Evolutionary conservation across 2,888 invertebrate species (phyloP), one percentile per base, ranked within the genome.

Genomic region (Cerceris rybyensis): DNA sequence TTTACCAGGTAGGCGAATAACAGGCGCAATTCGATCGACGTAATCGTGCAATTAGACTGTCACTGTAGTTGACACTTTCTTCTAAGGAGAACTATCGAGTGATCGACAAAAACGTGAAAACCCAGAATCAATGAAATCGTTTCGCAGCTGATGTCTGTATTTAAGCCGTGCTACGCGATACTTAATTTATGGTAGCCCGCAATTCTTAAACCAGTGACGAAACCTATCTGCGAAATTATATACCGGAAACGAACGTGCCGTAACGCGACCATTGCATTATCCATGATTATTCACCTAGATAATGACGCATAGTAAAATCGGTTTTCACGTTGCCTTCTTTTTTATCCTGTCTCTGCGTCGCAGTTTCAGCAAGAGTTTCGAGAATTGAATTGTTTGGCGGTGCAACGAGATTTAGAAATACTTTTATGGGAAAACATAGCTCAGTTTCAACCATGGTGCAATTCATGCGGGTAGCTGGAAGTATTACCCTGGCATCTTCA

Each of bases 1-100:
- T 28, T 28, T 28, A 28, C 28, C 28, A 28, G 4, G 28, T 2
- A 28, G 28, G 28, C 28, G 28, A 28, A 28, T 54, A 60, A 81
- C 75, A 43, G 69, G 69, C 70, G 67, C 57, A 42, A 70, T 63
- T 59, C 63, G 60, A 78, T 73, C 75, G 81, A 80, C 80, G 78
- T 82, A 86, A 86, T 84, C 80, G 77, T 46, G 73, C 68, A 80
- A 83, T 86, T 87, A 83, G 71, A 71, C 71, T 74, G 87, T 83
- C 85, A 72, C n/a, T 16, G 16, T 64, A 50, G n/a, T 66, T 58
- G 82, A 73, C 79, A 69, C 69, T 73, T 70, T 73, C 76, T 69
- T 72, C 82, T 64, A 46, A 17, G 17, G 68, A 52, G 50, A 67
- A 54, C 50, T 49, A 17, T 39, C 55, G 66, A 54, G 6, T 50